Evolutionary conservation across 1,140 invertebrate species (phyloP).

Genomic region (Drosophila setifemur): DNA sequence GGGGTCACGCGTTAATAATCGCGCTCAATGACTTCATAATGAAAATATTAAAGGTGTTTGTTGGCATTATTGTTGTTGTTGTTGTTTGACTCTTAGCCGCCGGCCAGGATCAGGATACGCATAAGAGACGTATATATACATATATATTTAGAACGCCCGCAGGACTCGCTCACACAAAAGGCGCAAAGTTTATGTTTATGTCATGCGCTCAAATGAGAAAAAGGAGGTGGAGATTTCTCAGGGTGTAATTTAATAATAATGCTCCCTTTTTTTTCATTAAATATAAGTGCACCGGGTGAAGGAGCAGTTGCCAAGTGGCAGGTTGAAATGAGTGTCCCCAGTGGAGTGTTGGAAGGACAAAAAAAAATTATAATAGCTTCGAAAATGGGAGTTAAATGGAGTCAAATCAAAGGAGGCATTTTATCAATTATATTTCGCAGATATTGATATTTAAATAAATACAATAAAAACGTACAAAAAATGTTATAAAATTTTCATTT

Average conservation of each 20-base stretch:
- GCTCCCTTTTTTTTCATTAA: slow-evolving; percentile 67
- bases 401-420: not conserved
- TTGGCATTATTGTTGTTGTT: slow-evolving; percentile 43
- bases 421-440: not conserved
- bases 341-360: not conserved
- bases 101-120: slow-evolving; percentile 57
- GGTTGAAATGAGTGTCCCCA: slow-evolving; percentile 24
- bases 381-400: not conserved
- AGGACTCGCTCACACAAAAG: slow-evolving; percentile 59
- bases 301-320: slow-evolving; percentile 19
- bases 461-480: too few species aligned
- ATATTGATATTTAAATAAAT: too few species aligned
- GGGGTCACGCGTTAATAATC: slow-evolving; percentile 79
- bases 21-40: slow-evolving; percentile 80
- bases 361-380: slow-evolving; percentile 3
- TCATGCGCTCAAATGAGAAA: slow-evolving; percentile 44
- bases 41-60: slow-evolving; percentile 81
- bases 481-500: too few species aligned
- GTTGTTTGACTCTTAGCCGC: slow-evolving; percentile 43
- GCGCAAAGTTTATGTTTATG: slow-evolving; percentile 80
- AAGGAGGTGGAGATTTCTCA: not conserved
- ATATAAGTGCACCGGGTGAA: slow-evolving; percentile 50
- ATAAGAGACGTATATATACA: slow-evolving; percentile 5
- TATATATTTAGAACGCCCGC: slow-evolving; percentile 37
- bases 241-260: slow-evolving; percentile 73